Conservation (phyloP, 2,797 vertebrate species). For the Esox lucius region DNA sequence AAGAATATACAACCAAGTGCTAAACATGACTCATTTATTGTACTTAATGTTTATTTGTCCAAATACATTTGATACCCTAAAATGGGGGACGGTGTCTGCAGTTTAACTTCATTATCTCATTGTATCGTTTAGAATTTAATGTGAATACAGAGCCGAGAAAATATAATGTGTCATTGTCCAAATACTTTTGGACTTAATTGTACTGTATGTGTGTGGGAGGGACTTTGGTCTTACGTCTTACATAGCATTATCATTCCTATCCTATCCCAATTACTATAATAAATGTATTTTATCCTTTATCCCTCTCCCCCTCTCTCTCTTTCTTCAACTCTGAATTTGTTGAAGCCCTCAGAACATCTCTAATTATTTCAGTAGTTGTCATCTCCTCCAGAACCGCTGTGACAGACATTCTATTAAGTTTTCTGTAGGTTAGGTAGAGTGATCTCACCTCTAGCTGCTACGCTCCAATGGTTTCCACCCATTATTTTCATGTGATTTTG, state of each 20-base stretch:
- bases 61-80: too few species aligned
- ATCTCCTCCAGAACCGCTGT: neutral
- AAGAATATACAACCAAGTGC: too few species aligned
- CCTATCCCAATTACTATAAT: slow-evolving; percentile 5
- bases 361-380: neutral
- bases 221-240: neutral
- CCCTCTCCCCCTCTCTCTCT: neutral
- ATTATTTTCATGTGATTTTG: slow-evolving; percentile 19
- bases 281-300: neutral
- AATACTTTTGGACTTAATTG: too few species aligned
- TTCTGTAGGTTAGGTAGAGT: slow-evolving; percentile 20
- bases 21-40: too few species aligned
- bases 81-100: too few species aligned
- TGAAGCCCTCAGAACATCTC: neutral
- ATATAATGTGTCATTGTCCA: too few species aligned
- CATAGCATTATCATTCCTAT: slow-evolving; percentile 29
- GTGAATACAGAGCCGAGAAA: too few species aligned
- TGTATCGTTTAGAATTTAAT: too few species aligned
- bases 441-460: slow-evolving; percentile 9
- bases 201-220: neutral
- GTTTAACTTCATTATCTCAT: too few species aligned
- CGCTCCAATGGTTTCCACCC: slow-evolving; percentile 6
- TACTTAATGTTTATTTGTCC: too few species aligned
- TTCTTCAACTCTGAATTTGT: slow-evolving; percentile 1
- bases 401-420: neutral